phyloP scores from a whole-genome alignment of 2,797 vertebrate genomes.

The Eurystomus glaucurus region DNA sequence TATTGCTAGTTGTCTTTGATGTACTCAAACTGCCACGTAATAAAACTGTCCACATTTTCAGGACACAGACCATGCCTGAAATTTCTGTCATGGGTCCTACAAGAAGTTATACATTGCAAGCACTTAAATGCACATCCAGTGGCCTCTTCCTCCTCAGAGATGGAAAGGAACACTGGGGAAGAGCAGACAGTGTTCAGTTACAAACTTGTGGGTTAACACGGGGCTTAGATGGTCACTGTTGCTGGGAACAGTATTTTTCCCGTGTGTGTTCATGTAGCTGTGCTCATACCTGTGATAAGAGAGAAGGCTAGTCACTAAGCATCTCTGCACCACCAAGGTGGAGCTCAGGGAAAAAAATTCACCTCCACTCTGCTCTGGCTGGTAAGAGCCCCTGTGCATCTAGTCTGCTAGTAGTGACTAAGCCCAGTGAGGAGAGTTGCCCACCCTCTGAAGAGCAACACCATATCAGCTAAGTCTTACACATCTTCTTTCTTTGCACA shows the following conservation, averaged over 20 bases:
- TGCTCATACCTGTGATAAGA: neutral
- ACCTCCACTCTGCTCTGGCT: neutral
- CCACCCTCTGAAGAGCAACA: neutral
- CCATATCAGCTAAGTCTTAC: rapidly evolving
- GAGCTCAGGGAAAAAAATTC: neutral
- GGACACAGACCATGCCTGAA: slow-evolving; percentile 26
- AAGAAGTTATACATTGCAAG: slow-evolving; percentile 34
- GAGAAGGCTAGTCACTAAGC: neutral
- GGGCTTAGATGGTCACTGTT: neutral
- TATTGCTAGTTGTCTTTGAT: neutral
- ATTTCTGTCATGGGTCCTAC: slow-evolving; percentile 28
- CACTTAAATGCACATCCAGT: neutral
- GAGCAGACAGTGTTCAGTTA: neutral
- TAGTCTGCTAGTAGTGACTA: neutral
- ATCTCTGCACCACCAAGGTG: neutral
- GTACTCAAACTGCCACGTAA: neutral
- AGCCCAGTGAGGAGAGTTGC: rapidly evolving
- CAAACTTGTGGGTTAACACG: neutral
- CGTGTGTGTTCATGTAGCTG: no score
- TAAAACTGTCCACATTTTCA: slow-evolving; percentile 52
- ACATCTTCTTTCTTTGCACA: neutral
- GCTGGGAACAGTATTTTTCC: neutral
- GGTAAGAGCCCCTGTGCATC: neutral
- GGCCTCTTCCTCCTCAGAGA: neutral
- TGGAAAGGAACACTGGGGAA: neutral